Evolutionary conservation across 2,797 vertebrate genomes (phyloP).

Genomic region (Anas flavirostris): DNA sequence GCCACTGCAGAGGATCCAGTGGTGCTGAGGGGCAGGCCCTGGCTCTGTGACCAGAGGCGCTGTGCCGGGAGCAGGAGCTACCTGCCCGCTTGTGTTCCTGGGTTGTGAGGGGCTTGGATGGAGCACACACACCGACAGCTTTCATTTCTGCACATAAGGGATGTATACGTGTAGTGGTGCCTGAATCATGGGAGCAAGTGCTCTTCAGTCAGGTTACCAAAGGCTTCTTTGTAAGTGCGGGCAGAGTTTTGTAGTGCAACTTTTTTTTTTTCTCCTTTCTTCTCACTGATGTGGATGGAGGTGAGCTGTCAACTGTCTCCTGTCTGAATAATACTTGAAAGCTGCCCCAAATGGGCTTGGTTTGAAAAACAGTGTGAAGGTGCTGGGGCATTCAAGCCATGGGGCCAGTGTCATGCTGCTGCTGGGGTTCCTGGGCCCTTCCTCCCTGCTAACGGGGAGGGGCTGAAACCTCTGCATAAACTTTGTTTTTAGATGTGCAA

Average conservation of each 20-base stretch:
- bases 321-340: not conserved
- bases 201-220: not conserved
- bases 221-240: not conserved
- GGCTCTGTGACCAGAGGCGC: too few species aligned
- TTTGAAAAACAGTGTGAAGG: not conserved
- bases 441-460: not conserved
- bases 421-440: not conserved
- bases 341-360: not conserved
- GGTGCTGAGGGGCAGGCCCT: too few species aligned
- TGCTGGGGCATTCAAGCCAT: not conserved
- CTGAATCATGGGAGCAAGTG: not conserved
- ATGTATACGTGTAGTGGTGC: not conserved
- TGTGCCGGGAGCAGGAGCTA: not conserved
- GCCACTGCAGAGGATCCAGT: conserved; percentile 17
- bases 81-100: not conserved
- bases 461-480: not conserved
- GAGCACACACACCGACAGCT: not conserved
- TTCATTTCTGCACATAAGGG: not conserved
- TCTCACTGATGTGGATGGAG: not conserved
- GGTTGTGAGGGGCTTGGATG: not conserved
- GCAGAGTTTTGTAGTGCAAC: not conserved
- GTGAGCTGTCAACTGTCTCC: not conserved
- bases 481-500: not conserved
- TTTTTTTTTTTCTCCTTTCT: not conserved
- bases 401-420: not conserved